Conservation (phyloP, 2,113 vertebrate genomes). For the Anarhynchus alexandrinus region DNA sequence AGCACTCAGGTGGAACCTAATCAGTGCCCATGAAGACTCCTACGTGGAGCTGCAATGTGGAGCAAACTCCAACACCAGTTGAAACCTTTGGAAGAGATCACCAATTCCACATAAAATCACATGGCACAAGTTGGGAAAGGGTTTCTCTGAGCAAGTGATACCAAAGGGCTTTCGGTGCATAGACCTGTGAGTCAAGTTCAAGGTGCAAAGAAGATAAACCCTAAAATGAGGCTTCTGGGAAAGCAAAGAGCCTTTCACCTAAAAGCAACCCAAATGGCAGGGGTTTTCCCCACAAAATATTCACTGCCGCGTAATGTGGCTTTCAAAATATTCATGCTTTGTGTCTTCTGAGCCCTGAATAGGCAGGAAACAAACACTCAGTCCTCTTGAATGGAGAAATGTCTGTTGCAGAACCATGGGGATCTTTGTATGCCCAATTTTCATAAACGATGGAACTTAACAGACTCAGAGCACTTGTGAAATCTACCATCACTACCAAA, state of each 20-base stretch:
- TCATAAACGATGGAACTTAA: fast-evolving
- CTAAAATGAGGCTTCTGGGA: not conserved
- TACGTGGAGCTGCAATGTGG: fast-evolving
- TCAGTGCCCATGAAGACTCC: not conserved
- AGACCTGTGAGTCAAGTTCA: not conserved
- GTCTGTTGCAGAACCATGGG: not conserved
- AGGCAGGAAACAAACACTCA: fast-evolving
- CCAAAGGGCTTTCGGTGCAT: not conserved
- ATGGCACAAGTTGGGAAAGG: not conserved
- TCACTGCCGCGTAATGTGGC: not conserved
- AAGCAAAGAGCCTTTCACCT: not conserved
- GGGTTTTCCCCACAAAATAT: not conserved
- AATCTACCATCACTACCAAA: not conserved
- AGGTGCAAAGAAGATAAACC: not conserved
- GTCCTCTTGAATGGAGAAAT: not conserved
- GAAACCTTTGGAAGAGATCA: not conserved
- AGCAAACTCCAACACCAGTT: not conserved
- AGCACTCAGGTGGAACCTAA: not conserved
- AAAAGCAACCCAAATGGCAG: not conserved
- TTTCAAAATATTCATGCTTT: not conserved
- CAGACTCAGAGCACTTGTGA: not conserved
- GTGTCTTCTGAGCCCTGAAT: not conserved
- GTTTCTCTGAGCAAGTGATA: not conserved
- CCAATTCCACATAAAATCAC: not conserved
- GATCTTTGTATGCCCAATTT: not conserved